A percentile compares a stretch with the other conserved stretches of the same genome.
phyloP scores from a whole-genome alignment of 2,888 invertebrate genomes.

The Chalcosyrphus nemorum region DNA sequence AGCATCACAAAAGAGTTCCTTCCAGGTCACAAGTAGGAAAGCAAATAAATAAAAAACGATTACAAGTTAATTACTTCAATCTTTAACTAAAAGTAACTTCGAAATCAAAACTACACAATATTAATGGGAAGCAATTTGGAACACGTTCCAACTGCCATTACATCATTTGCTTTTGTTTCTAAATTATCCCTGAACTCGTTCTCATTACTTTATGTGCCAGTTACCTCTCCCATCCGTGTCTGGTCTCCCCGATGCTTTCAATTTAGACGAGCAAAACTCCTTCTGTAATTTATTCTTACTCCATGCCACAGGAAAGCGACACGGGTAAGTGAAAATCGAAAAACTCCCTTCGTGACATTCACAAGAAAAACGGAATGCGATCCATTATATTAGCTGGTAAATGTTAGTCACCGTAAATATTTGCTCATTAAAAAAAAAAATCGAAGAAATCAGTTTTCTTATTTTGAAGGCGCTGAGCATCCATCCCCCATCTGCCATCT shows the following conservation, averaged over 20 bases:
- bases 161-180: background rate
- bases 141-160: background rate
- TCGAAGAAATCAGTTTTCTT: slow-evolving; percentile 16
- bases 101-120: too few species aligned
- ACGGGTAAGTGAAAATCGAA: too few species aligned
- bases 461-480: background rate
- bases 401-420: slow-evolving; percentile 40
- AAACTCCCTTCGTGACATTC: slow-evolving; percentile 18
- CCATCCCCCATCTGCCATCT: background rate
- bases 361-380: slow-evolving; percentile 46
- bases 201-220: background rate
- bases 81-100: too few species aligned
- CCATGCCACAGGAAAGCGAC: background rate
- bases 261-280: background rate
- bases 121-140: too few species aligned
- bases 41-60: too few species aligned
- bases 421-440: slow-evolving; percentile 43
- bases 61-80: too few species aligned
- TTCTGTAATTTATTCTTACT: slow-evolving; percentile 30
- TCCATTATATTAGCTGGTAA: slow-evolving; percentile 51
- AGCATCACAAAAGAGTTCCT: too few species aligned
- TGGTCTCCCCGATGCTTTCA: background rate
- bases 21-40: too few species aligned
- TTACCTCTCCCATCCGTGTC: background rate
- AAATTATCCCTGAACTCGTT: background rate